These are phyloP conservation scores for Acanthosepion lycidas DNA, from an alignment of 2,888 invertebrate genomes.

Conservation along the genomic window DNA sequence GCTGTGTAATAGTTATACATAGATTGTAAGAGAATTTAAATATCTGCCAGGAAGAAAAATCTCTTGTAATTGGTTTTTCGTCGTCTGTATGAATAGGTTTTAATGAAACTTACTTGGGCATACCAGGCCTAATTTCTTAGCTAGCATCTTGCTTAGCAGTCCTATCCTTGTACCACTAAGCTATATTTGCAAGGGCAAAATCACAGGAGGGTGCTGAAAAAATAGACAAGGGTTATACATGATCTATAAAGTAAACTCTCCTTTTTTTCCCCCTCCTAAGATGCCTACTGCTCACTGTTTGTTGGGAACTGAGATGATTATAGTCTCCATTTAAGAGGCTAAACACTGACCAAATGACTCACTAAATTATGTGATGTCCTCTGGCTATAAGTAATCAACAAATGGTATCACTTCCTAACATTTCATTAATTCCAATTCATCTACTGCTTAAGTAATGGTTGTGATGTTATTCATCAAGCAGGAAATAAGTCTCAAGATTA, in stretches of 20 bases:
- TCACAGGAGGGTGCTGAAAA: background rate
- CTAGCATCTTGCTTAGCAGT: background rate
- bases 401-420: background rate
- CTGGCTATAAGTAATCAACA: slow-evolving; percentile 12
- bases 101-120: background rate
- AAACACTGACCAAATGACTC: slow-evolving; percentile 7
- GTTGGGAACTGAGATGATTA: background rate
- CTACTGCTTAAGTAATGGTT: background rate
- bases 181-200: background rate
- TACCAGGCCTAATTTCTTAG: background rate
- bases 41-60: background rate
- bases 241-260: background rate
- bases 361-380: slow-evolving; percentile 6
- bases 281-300: no score
- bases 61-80: background rate
- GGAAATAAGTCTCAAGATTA: background rate
- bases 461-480: background rate
- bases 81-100: background rate
- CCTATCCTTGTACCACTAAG: background rate
- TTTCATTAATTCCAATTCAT: slow-evolving; percentile 23
- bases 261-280: background rate
- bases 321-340: background rate
- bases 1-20: background rate
- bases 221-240: background rate
- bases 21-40: background rate